A percentile compares a stretch with the other conserved stretches of the same genome.
These are phyloP conservation scores for Trinorchestia longiramus DNA, from an alignment of 1,140 invertebrate genomes.

Conservation along the genomic window DNA sequence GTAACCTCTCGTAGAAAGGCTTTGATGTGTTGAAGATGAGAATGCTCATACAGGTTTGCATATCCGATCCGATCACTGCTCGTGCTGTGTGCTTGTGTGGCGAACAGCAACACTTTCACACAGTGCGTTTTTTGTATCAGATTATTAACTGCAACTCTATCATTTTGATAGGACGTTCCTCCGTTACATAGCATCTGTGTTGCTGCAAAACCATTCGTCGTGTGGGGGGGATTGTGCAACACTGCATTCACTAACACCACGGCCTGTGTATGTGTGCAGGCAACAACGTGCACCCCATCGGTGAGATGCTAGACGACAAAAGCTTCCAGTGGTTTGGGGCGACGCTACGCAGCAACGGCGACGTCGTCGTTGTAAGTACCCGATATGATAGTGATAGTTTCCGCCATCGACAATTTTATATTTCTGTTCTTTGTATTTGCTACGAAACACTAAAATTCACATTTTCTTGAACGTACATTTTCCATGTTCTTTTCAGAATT, in stretches of 20 bases:
- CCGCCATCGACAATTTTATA: too few species aligned
- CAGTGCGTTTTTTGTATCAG: not conserved
- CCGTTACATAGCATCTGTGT: not conserved
- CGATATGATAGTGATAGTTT: not conserved
- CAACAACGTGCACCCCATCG: constrained; percentile 28
- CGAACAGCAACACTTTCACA: not conserved
- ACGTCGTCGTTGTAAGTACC: constrained; percentile 22
- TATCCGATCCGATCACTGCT: too few species aligned
- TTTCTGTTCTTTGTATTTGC: not conserved
- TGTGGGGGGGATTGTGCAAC: not conserved
- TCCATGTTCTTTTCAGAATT: not conserved
- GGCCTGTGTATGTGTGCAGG: not conserved
- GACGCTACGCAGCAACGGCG: constrained; percentile 16
- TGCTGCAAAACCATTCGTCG: not conserved
- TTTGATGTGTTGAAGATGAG: too few species aligned
- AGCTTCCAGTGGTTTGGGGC: constrained; percentile 33
- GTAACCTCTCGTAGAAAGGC: too few species aligned
- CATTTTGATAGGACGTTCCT: not conserved
- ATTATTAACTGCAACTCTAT: not conserved
- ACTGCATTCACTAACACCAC: not conserved
- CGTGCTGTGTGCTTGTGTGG: not conserved
- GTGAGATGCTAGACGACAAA: constrained; percentile 29
- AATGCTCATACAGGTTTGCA: too few species aligned
- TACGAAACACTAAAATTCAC: not conserved
- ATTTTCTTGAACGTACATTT: not conserved